Conservation (phyloP, 2,113 vertebrate species). For the Rousettus leschenaultii region DNA sequence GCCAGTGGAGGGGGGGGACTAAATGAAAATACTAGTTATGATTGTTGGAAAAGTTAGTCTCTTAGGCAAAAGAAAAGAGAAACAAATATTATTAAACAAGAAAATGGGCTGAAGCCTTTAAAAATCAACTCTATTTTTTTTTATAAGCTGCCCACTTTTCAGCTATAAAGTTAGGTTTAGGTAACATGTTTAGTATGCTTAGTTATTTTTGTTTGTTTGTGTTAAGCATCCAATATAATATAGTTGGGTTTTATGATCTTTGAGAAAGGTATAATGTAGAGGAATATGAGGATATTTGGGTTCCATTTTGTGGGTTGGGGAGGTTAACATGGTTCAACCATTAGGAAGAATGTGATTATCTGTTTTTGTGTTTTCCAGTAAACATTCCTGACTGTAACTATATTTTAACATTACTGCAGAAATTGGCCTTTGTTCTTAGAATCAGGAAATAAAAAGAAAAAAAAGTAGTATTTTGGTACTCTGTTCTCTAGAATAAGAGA, state of each 20-base stretch:
- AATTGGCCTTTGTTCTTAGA: conserved; percentile 39
- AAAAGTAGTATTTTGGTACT: not conserved
- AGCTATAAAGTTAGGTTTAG: conserved; percentile 69
- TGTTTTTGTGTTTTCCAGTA: conserved; percentile 14
- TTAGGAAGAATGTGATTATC: conserved; percentile 35
- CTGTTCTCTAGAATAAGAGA: not conserved
- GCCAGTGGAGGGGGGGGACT: not conserved
- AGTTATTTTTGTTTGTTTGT: conserved; percentile 50
- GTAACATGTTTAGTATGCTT: conserved; percentile 49
- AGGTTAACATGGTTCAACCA: not conserved
- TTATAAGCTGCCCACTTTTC: conserved; percentile 60
- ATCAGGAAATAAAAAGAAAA: not conserved
- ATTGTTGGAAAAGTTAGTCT: conserved; percentile 46
- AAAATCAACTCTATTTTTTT: conserved; percentile 54
- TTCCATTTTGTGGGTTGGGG: not conserved
- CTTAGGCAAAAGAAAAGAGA: conserved; percentile 45
- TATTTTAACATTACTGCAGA: not conserved
- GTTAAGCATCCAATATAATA: conserved; percentile 57
- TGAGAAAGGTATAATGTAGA: conserved; percentile 10
- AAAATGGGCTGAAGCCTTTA: conserved; percentile 59
- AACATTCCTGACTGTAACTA: not conserved
- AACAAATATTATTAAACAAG: not conserved
- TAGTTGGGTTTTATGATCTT: conserved; percentile 37
- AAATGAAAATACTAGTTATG: conserved; percentile 21
- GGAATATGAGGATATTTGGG: not conserved